Evolutionary conservation across 1,140 invertebrate genomes (phyloP).

Genomic region (Uloborus diversus): DNA sequence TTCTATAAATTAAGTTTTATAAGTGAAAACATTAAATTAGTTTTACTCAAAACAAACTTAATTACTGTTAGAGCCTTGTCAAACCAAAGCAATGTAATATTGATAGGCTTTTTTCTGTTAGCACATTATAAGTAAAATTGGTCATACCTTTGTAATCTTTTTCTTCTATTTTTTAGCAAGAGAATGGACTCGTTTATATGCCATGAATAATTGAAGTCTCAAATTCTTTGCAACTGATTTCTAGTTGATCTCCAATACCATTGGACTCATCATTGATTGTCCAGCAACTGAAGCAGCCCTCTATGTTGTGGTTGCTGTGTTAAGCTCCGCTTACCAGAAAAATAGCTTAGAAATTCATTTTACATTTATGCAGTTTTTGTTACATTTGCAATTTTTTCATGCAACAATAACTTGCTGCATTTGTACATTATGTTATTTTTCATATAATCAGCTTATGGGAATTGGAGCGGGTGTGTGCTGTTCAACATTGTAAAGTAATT

Average conservation of each 20-base stretch:
- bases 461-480: too few species aligned
- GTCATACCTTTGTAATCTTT: background rate
- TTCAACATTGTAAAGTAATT: too few species aligned
- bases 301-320: conserved; percentile 16
- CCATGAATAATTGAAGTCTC: conserved; percentile 71
- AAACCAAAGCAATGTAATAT: too few species aligned
- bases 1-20: too few species aligned
- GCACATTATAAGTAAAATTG: too few species aligned
- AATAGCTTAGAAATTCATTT: conserved; percentile 18
- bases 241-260: conserved; percentile 4
- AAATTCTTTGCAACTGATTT: background rate
- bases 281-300: conserved; percentile 10
- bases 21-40: too few species aligned
- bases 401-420: background rate
- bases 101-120: too few species aligned
- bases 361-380: background rate
- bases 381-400: background rate
- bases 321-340: conserved; percentile 12
- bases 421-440: background rate
- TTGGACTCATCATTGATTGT: conserved; percentile 22
- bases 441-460: background rate
- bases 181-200: conserved; percentile 95
- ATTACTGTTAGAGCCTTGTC: too few species aligned
- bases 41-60: too few species aligned
- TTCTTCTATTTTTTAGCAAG: conserved; percentile 72